A percentile compares a stretch with the other conserved stretches of the same genome.
Conservation (phyloP, 2,888 invertebrate genomes). For the Dynastes hyllus region DNA sequence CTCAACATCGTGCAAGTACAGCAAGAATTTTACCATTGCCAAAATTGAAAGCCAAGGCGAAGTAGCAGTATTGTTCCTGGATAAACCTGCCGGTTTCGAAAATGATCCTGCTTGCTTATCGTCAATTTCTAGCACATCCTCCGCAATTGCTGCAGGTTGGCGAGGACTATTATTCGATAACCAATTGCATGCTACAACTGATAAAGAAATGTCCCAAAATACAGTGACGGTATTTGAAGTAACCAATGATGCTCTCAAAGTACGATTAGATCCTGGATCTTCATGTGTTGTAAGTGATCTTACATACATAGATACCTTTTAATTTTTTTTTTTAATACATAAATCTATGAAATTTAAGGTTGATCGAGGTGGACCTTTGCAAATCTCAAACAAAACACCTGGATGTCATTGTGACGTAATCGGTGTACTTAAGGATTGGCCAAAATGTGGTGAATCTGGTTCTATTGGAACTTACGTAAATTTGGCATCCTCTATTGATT, state of each 20-base stretch:
- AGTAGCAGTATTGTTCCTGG: slow-evolving; percentile 9
- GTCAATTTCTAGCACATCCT: neutral
- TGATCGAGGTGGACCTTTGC: slow-evolving; percentile 80
- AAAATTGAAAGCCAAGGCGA: neutral
- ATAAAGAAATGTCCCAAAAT: neutral
- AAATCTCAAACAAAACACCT: slow-evolving; percentile 63
- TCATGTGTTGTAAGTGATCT: slow-evolving; percentile 24
- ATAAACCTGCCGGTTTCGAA: neutral
- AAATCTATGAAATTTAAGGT: slow-evolving; percentile 67
- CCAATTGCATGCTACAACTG: slow-evolving; percentile 19
- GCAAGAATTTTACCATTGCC: neutral
- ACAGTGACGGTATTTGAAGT: neutral
- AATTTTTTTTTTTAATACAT: slow-evolving; percentile 31
- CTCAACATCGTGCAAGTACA: slow-evolving; percentile 6
- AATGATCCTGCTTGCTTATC: neutral
- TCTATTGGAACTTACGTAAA: neutral
- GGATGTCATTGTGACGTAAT: slow-evolving; percentile 70
- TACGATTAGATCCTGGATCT: neutral
- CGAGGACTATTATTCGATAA: slow-evolving; percentile 19
- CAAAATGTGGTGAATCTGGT: slow-evolving; percentile 22
- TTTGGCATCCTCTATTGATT: no score
- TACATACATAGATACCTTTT: neutral
- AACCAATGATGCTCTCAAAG: neutral
- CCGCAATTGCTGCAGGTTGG: slow-evolving; percentile 20
- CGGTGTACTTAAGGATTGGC: slow-evolving; percentile 67